Base-by-base conservation (phyloP, 2,888 invertebrate genomes). In the Galeruca laticollis region DNA sequence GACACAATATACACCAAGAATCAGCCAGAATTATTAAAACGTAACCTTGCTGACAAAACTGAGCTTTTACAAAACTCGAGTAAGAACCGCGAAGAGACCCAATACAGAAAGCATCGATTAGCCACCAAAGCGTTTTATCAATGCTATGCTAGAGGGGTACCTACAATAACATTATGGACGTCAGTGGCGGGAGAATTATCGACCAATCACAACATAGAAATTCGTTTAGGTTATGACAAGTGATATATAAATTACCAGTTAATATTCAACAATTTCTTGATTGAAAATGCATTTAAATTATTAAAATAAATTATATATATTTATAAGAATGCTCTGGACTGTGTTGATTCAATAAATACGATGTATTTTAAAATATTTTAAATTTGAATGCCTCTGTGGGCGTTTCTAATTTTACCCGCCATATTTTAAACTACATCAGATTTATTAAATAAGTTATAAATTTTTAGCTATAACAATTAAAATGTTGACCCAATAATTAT, bases 111-210 rank as follows among this genome's bases (percentile, higher is more conserved):
- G 78, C 81, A 81, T 81, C 81, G 81, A 81, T 81, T 81, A 81
- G 79, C 79, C 78, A 78, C 79, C 77, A 76, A 79, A 75, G 78
- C 79, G 78, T 79, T 78, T 79, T 76, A 76, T 80, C 83, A 83
- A 80, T 83, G 77, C 75, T 68, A 74, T 75, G 71, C 81, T 83
- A 83, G 82, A 83, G 83, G 83, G 83, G 82, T 83, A 83, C 81
- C 80, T 77, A 82, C 82, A 83, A 82, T 83, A 83, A 82, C 82
- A 83, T 75, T 77, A 77, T 75, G 70, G 73, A 68, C 56, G 64
- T 73, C 69, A 77, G 78, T 81, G 80, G 81, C 81, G 81, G 81
- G 81, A 81, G 80, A 80, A 69, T 76, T 75, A 68, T 72, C 61
- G 70, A 72, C 81, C 81, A 81, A 81, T 80, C 76, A 74, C 18